Percentiles rank a stretch among this genome's conserved stretches.
Evolutionary conservation across 2,888 invertebrate species (phyloP).

Genomic region (Mantis religiosa): DNA sequence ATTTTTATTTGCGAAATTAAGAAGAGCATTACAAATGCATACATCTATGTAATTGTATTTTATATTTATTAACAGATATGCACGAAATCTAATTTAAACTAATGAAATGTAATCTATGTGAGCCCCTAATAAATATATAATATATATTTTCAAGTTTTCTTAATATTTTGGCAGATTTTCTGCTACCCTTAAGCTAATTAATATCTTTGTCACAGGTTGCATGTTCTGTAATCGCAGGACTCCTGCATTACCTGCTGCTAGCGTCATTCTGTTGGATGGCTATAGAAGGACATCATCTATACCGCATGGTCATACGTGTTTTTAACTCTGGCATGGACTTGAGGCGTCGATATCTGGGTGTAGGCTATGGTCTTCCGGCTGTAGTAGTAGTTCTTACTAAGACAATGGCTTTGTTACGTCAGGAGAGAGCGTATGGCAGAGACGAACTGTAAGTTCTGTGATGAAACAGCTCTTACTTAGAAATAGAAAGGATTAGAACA

Average conservation of each 20-base stretch:
- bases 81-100: too few relatives aligned
- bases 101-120: too few relatives aligned
- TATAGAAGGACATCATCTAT: conserved; percentile 50
- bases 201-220: conserved; percentile 24
- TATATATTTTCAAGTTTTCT: too few relatives aligned
- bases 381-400: conserved; percentile 29
- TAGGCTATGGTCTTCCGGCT: conserved; percentile 44
- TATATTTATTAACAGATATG: too few relatives aligned
- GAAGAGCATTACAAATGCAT: too few relatives aligned
- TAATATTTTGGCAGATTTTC: too few relatives aligned
- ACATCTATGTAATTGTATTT: too few relatives aligned
- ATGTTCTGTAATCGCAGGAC: conserved; percentile 44
- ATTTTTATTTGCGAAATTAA: too few relatives aligned
- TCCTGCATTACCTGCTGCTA: conserved; percentile 48
- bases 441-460: conserved; percentile 32
- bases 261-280: conserved; percentile 51
- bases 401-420: conserved; percentile 18
- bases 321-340: conserved; percentile 46
- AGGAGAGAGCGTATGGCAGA: conserved; percentile 31
- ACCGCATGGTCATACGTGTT: conserved; percentile 48
- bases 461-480: neutral
- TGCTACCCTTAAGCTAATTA: neutral
- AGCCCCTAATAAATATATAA: too few relatives aligned
- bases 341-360: conserved; percentile 42
- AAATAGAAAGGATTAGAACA: too few relatives aligned